phyloP scores from a whole-genome alignment of 2,888 invertebrate genomes.

The Clepsis dumicolana region DNA sequence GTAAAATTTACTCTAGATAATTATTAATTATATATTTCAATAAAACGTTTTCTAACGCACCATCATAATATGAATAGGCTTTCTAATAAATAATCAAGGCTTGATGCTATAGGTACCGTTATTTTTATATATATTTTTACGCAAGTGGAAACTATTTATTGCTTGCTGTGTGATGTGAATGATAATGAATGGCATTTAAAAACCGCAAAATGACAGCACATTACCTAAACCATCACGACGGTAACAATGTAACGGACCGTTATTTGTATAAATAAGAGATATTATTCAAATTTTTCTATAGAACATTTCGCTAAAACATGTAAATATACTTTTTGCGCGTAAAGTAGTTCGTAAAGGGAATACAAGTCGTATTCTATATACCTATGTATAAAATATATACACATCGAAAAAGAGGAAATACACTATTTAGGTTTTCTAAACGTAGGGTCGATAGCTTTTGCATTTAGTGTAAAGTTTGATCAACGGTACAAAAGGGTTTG shows the following conservation, averaged over 20 bases:
- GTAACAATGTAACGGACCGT: constrained; percentile 3
- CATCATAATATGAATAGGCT: constrained; percentile 65
- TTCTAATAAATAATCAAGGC: constrained; percentile 71
- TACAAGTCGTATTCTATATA: constrained; percentile 51
- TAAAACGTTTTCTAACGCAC: constrained; percentile 65
- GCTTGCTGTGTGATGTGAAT: neutral
- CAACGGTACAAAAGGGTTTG: constrained; percentile 12
- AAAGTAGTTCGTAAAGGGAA: constrained; percentile 50
- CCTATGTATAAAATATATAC: constrained; percentile 46
- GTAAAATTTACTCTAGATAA: constrained; percentile 47
- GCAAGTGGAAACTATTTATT: too few relatives aligned
- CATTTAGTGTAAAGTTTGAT: constrained; percentile 21
- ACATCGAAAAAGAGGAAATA: constrained; percentile 32
- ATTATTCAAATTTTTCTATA: constrained; percentile 32
- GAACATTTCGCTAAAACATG: constrained; percentile 43
- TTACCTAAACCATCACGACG: constrained; percentile 2
- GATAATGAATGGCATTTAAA: neutral
- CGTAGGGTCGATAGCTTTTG: neutral
- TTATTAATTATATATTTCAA: constrained; percentile 47
- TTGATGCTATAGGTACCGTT: constrained; percentile 77
- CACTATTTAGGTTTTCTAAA: constrained; percentile 26
- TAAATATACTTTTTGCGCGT: constrained; percentile 51
- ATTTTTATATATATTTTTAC: constrained; percentile 56
- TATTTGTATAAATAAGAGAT: constrained; percentile 16
- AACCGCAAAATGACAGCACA: neutral